phyloP scores from a whole-genome alignment of 1,140 invertebrate species.

The Cotesia chilonis region DNA sequence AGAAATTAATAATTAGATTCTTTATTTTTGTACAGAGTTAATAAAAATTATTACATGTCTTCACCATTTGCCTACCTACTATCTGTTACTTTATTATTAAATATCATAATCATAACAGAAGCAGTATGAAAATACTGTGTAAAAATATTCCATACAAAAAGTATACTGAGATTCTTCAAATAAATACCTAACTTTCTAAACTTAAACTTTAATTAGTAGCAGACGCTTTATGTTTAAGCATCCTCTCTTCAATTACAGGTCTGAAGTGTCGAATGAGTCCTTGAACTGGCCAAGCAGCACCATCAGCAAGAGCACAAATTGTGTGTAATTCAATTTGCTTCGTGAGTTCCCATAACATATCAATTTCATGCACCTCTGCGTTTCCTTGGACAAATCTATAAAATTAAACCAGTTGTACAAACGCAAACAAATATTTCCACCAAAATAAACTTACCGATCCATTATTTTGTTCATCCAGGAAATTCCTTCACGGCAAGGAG shows the following conservation, averaged over 20 bases:
- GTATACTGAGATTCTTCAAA: too few relatives aligned
- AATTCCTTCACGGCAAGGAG: slow-evolving; percentile 96
- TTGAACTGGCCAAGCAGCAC: slow-evolving; percentile 99
- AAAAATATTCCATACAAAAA: too few relatives aligned
- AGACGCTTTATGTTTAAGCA: slow-evolving; percentile 68
- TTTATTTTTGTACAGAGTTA: too few relatives aligned
- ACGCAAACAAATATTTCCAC: neutral
- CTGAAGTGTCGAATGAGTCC: slow-evolving; percentile 97
- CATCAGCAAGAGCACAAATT: slow-evolving; percentile 98
- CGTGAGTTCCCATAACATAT: slow-evolving; percentile 98
- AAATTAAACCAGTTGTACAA: slow-evolving; percentile 36
- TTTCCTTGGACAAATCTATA: slow-evolving; percentile 88
- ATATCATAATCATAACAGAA: too few relatives aligned
- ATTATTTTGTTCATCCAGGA: slow-evolving; percentile 99
- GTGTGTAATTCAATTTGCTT: slow-evolving; percentile 99
- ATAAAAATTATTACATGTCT: too few relatives aligned
- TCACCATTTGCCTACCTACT: too few relatives aligned
- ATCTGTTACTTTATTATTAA: too few relatives aligned
- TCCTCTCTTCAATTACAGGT: slow-evolving; percentile 88
- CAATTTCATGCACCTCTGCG: slow-evolving; percentile 95
- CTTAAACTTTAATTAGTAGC: slow-evolving; percentile 32
- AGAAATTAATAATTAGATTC: too few relatives aligned
- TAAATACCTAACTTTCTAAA: too few relatives aligned
- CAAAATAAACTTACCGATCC: slow-evolving; percentile 56
- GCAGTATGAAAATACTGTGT: too few relatives aligned